These are phyloP conservation scores for Amaurobius ferox DNA, from an alignment of 2,888 invertebrate genomes.

Conservation along the genomic window DNA sequence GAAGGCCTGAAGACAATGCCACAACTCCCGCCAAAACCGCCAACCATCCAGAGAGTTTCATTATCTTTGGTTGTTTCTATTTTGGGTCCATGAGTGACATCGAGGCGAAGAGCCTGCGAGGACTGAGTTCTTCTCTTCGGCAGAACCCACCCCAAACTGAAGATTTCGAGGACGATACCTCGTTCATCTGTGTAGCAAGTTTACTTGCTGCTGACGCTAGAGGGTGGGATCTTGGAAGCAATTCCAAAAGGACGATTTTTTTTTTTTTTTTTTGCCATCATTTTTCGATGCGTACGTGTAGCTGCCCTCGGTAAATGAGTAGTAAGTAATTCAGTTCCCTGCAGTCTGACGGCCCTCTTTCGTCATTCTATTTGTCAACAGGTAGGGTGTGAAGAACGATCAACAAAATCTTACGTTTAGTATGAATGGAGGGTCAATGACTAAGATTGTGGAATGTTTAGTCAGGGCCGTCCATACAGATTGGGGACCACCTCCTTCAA, in stretches of 20 bases:
- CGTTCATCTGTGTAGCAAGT: neutral
- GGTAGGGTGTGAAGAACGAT: neutral
- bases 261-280: neutral
- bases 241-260: neutral
- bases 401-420: neutral
- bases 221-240: slow-evolving; percentile 9
- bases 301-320: neutral
- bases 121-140: neutral
- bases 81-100: neutral
- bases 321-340: neutral
- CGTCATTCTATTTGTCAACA: slow-evolving; percentile 8
- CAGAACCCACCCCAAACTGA: slow-evolving; percentile 6
- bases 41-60: neutral
- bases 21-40: neutral
- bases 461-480: too few relatives aligned
- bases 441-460: too few relatives aligned
- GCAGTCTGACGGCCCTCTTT: neutral
- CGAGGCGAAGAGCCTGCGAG: neutral
- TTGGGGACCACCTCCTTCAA: too few relatives aligned
- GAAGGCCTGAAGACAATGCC: neutral
- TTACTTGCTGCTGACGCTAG: neutral
- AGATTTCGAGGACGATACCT: neutral
- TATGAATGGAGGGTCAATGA: too few relatives aligned
- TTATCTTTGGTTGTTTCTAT: neutral
- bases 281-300: neutral